phyloP scores from a whole-genome alignment of 2,113 vertebrate genomes.

The Rhea americana region DNA sequence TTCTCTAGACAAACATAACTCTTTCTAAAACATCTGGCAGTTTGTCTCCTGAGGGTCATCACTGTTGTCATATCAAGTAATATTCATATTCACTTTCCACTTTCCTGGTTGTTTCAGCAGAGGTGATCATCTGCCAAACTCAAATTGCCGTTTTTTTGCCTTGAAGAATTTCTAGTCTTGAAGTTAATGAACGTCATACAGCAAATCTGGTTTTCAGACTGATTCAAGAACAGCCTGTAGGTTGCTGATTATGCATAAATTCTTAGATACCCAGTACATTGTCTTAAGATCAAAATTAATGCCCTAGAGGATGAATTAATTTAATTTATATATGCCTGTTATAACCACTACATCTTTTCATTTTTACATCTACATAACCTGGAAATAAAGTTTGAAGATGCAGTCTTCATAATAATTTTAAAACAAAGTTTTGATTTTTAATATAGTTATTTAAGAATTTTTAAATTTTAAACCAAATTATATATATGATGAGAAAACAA shows the following conservation, averaged over 20 bases:
- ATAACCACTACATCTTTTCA: neutral
- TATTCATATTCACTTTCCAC: neutral
- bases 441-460: neutral
- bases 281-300: neutral
- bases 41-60: neutral
- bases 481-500: neutral
- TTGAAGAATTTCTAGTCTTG: neutral
- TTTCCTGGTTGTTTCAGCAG: neutral
- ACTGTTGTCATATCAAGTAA: neutral
- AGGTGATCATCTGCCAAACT: neutral
- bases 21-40: neutral
- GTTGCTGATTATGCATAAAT: neutral
- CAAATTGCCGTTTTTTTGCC: neutral
- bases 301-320: neutral
- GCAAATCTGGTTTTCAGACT: neutral
- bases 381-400: neutral
- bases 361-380: neutral
- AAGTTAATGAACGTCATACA: neutral
- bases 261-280: neutral
- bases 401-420: neutral
- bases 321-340: neutral
- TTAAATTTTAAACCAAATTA: neutral
- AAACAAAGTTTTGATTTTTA: neutral
- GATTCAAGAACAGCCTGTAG: neutral
- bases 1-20: neutral